Conservation (phyloP, 1,140 invertebrate genomes). For the Solenopsis invicta region DNA sequence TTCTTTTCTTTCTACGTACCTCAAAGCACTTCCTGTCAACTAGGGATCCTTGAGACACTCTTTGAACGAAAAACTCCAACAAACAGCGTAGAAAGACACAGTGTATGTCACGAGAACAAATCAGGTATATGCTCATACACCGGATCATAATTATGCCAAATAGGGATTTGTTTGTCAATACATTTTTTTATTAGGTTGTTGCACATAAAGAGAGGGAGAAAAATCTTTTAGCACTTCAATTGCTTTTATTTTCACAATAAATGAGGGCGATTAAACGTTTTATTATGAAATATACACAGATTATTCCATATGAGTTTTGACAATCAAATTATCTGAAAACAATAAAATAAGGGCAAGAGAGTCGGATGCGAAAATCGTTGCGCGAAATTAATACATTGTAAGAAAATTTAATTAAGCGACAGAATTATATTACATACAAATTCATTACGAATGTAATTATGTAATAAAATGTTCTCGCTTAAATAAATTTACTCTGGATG, state of each 20-base stretch:
- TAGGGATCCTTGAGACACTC: conserved; percentile 58
- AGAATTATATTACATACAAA: too few relatives aligned
- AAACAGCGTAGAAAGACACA: conserved; percentile 54
- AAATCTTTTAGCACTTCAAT: not conserved
- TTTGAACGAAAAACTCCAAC: conserved; percentile 58
- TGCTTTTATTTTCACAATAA: conserved; percentile 2
- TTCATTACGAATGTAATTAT: too few relatives aligned
- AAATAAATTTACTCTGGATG: too few relatives aligned
- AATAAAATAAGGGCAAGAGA: too few relatives aligned
- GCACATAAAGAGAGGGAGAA: not conserved
- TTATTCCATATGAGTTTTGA: too few relatives aligned
- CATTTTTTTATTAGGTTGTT: conserved; percentile 34
- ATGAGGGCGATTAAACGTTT: not conserved
- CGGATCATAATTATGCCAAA: conserved; percentile 33
- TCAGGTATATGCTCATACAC: conserved; percentile 19
- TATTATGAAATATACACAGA: not conserved
- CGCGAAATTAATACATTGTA: too few relatives aligned
- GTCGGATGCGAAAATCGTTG: too few relatives aligned
- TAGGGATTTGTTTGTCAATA: conserved; percentile 33
- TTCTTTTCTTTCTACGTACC: conserved; percentile 76
- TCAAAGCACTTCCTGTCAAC: conserved; percentile 66
- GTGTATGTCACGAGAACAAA: conserved; percentile 49
- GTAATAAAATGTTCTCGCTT: too few relatives aligned
- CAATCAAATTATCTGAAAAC: too few relatives aligned
- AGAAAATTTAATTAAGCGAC: too few relatives aligned